Evolutionary conservation across 2,888 invertebrate species (phyloP), one percentile per base, ranked within the genome.

Genomic region (Caenorhabditis doughertyi): DNA sequence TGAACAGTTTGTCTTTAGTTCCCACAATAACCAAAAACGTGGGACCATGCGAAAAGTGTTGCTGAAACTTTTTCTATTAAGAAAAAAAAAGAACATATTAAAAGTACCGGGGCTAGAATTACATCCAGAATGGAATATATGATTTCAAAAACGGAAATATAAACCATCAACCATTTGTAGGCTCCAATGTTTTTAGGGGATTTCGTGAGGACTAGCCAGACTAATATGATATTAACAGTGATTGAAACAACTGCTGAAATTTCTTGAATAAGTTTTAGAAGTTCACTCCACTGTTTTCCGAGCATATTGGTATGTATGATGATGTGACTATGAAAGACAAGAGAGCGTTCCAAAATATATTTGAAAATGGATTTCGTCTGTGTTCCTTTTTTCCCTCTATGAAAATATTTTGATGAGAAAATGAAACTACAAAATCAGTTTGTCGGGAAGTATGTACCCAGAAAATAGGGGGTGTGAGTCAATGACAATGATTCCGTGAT

Each of bases 121-220:
- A 74, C 47, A 44, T 74, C 74, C 47, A 64, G 39, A 39, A 65
- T 55, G 0, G 74, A 65, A 44, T 74, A 74, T 29, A 65, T 35
- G 3, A 56, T 49, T 18, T 74, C 74, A 32, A 65, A 74, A 11
- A 74, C 23, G 2, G 74, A 56, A 4, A 74, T 74, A 32, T 74
- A 74, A 39, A 56, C 47, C 74, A 74, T 74, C 8, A 74, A n/a
- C 47, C 65, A 74, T 44, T 58, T 65, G 56, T 74, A 74, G 13
- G 55, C 55, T 16, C 74, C 74, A 11, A 73, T 11, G 7, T 56
- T 62, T 21, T 55, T 64, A 11, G 73, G 73, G 13, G 73, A 73
- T 16, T 74, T 74, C n/a, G 13, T 35, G 0, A 73, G 11, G 5
- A 64, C 64, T n/a, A 73, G 16, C 13, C 39, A 44, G 11, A 62